A percentile compares a stretch with the other conserved stretches of the same genome.
phyloP scores from a whole-genome alignment of 2,797 vertebrate species.

The Parambassis ranga region DNA sequence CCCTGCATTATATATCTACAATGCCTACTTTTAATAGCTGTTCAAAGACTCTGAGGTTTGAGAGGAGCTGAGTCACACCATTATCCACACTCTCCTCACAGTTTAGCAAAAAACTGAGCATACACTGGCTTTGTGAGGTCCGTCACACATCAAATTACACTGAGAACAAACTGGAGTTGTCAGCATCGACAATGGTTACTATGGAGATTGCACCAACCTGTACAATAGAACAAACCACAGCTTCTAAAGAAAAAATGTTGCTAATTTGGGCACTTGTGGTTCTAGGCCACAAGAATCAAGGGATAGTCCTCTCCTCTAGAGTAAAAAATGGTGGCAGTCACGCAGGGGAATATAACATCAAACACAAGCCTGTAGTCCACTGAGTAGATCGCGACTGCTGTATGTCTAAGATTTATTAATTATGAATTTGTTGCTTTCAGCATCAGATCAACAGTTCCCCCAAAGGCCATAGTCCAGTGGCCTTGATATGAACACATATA shows the following conservation, averaged over 20 bases:
- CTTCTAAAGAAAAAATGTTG: not conserved
- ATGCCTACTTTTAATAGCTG: not conserved
- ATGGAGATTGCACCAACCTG: not conserved
- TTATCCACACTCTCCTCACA: not conserved
- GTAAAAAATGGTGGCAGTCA: conserved; percentile 8
- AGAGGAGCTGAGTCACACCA: not conserved
- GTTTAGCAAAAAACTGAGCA: not conserved
- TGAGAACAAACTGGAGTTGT: not conserved
- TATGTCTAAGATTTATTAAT: conserved; percentile 38
- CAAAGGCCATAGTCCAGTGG: conserved; percentile 25
- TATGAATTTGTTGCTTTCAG: conserved; percentile 46
- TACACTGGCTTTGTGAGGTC: not conserved
- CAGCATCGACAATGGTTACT: not conserved
- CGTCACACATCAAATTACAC: not conserved
- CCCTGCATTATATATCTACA: too few species aligned
- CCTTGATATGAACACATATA: conserved; percentile 25
- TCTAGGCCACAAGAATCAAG: conserved; percentile 7
- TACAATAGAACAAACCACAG: not conserved
- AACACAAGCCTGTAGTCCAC: conserved; percentile 25
- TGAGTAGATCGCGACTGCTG: conserved; percentile 11
- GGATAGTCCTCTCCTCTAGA: not conserved
- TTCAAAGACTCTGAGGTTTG: not conserved
- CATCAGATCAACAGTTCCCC: conserved; percentile 16
- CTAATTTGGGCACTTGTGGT: not conserved
- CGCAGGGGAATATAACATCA: conserved; percentile 23